These are phyloP conservation scores for Amphipyra tragopoginis DNA, from an alignment of 2,888 invertebrate species.

Conservation along the genomic window DNA sequence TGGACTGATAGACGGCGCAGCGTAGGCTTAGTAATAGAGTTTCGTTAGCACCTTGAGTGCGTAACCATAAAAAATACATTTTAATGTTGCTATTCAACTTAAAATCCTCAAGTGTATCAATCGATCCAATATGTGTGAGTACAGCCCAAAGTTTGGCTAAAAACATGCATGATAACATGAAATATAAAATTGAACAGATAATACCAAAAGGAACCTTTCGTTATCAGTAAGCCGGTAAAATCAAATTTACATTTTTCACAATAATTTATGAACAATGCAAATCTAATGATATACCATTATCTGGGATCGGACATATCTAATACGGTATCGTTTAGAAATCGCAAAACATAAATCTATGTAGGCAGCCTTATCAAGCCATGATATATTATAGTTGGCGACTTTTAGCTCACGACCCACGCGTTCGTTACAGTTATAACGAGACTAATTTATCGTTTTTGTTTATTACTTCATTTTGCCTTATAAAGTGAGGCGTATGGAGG, in stretches of 20 bases:
- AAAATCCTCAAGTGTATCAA: too few species aligned
- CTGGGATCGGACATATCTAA: slow-evolving; percentile 52
- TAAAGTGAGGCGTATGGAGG: slow-evolving; percentile 42
- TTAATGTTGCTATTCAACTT: too few species aligned
- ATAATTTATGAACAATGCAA: slow-evolving; percentile 11
- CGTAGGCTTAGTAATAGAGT: too few species aligned
- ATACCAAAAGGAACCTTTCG: slow-evolving; percentile 4
- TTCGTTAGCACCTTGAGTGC: too few species aligned
- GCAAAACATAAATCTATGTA: slow-evolving; percentile 75
- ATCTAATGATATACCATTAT: slow-evolving; percentile 19
- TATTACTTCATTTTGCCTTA: slow-evolving; percentile 49
- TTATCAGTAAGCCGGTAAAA: slow-evolving; percentile 27
- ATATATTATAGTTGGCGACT: slow-evolving; percentile 81
- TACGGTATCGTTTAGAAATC: slow-evolving; percentile 72
- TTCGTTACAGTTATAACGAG: slow-evolving; percentile 82
- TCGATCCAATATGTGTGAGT: neutral
- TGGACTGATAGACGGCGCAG: too few species aligned
- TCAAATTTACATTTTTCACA: slow-evolving; percentile 45
- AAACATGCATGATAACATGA: slow-evolving; percentile 9
- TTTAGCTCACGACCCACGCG: slow-evolving; percentile 69
- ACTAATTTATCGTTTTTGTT: slow-evolving; percentile 76
- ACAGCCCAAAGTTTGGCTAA: too few species aligned
- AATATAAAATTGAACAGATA: neutral
- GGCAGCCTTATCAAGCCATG: slow-evolving; percentile 74
- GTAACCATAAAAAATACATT: too few species aligned